Evolutionary conservation across 2,888 invertebrate genomes (phyloP).

Genomic region (Cerceris ruficornis): DNA sequence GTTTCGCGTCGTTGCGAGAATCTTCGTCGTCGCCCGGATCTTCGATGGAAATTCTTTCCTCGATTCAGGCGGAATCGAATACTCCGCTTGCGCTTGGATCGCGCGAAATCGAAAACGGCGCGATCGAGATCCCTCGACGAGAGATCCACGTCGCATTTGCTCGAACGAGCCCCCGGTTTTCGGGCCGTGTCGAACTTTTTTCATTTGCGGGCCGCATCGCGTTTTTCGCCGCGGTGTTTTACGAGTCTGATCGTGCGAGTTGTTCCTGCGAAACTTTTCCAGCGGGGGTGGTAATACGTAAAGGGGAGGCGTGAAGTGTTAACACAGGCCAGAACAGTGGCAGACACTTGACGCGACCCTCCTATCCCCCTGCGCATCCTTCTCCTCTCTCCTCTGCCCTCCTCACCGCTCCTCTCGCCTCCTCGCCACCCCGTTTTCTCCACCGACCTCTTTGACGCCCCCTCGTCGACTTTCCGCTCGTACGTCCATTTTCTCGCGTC

Average conservation of each 20-base stretch:
- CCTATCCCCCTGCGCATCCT: constrained; percentile 38
- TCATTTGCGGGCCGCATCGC: constrained; percentile 30
- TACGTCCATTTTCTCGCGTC: constrained; percentile 25
- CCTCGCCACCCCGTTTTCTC: background rate
- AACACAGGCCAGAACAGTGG: constrained; percentile 70
- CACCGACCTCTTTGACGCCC: constrained; percentile 48
- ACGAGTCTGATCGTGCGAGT: constrained; percentile 65
- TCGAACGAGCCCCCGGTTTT: too few relatives aligned
- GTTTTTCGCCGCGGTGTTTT: constrained; percentile 44
- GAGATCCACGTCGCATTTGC: too few relatives aligned
- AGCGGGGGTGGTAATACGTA: constrained; percentile 71
- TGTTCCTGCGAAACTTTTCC: constrained; percentile 65
- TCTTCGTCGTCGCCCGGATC: too few relatives aligned
- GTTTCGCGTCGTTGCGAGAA: too few relatives aligned
- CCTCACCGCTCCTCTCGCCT: constrained; percentile 42
- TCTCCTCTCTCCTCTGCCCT: constrained; percentile 1
- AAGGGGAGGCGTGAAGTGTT: constrained; percentile 76
- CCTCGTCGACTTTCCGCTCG: constrained; percentile 46
- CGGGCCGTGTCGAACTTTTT: constrained; percentile 34
- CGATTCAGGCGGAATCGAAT: too few relatives aligned
- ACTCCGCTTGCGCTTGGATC: background rate
- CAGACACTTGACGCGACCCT: constrained; percentile 71
- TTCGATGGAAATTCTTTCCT: too few relatives aligned
- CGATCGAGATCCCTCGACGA: too few relatives aligned
- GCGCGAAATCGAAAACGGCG: too few relatives aligned